phyloP scores from a whole-genome alignment of 2,888 invertebrate genomes.

The Drosophila engyochracea region DNA sequence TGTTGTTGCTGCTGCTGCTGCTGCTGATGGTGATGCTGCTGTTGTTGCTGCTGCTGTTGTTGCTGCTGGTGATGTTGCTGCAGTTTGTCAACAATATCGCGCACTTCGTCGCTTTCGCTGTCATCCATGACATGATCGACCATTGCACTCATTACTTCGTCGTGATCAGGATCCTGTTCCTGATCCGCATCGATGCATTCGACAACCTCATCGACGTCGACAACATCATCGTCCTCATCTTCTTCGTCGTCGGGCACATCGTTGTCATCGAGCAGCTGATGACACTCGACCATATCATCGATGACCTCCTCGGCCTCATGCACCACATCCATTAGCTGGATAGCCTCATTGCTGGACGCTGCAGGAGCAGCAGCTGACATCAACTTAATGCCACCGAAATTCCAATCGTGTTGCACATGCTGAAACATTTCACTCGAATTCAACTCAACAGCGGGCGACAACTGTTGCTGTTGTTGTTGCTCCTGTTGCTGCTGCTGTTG shows the following conservation, averaged over 20 bases:
- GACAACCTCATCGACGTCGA: constrained; percentile 69
- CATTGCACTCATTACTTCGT: constrained; percentile 55
- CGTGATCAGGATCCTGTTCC: constrained; percentile 58
- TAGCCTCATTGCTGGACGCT: constrained; percentile 47
- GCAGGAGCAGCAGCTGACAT: constrained; percentile 38
- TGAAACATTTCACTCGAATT: constrained; percentile 82
- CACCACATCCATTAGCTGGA: constrained; percentile 65
- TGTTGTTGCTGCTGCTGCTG: constrained; percentile 58
- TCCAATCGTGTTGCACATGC: constrained; percentile 85
- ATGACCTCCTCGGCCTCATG: constrained; percentile 63
- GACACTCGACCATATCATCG: constrained; percentile 67
- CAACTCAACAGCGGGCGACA: constrained; percentile 51
- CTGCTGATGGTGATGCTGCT: constrained; percentile 55
- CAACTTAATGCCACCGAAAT: constrained; percentile 83
- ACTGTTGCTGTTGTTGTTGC: constrained; percentile 32
- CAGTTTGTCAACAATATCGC: constrained; percentile 81
- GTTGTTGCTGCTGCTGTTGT: constrained; percentile 55
- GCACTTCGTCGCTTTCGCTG: constrained; percentile 72
- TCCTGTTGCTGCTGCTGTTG: constrained; percentile 48
- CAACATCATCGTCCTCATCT: constrained; percentile 50
- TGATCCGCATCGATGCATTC: constrained; percentile 67
- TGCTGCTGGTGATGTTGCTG: constrained; percentile 80
- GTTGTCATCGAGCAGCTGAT: constrained; percentile 48
- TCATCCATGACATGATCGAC: constrained; percentile 61
- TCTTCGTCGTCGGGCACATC: constrained; percentile 61